Evolutionary conservation across 37 sponge, comb jelly and placozoan species (phyloP), one percentile per base, ranked within the genome.

Genomic region (Crambe crambe): DNA sequence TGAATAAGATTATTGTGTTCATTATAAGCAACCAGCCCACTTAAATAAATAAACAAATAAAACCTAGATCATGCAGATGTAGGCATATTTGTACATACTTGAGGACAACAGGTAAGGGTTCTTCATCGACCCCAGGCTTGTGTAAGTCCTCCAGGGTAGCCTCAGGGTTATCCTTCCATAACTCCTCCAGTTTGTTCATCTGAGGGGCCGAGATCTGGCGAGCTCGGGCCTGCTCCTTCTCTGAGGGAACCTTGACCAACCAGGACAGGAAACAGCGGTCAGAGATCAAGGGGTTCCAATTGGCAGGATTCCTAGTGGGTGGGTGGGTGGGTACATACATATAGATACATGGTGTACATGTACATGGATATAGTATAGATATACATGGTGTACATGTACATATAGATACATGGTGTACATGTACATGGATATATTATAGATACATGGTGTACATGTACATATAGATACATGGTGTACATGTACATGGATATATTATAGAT

Each of bases 121-220:
- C 98, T 58, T 95, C 95, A 42, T 95, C 95, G n/a, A 98, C 71
- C 18, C 95, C 98, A 25, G 98, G 98, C 58, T 93, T 95, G 68
- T 95, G 87, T 38, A 98, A 82, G 74, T 92, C 94, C 58, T 95
- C 93, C 73, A 98, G 54, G 17, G 89, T 87, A 22, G 93, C 86
- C 12, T 80, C 74, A 10, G 94, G 85, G 74, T 94, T 62, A 1
- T 90, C 91, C 76, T 89, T 95, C 98, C 98, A 98, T 74, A 92
- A 43, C 38, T 98, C 98, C 79, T 98, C 98, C 70, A 98, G 84
- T 73, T 95, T 98, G 84, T 92, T 90, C 70, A 98, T 98, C 82
- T 95, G 95, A 2, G 89, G 35, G 26, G 94, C 98, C 35, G 89
- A 68, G 73, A 98, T 95, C 93, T 96, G 97, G 4, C 94, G 40